A percentile compares a stretch with the other conserved stretches of the same genome.
Conservation (phyloP, 2,113 vertebrate species). For the Syngnathus typhle region DNA sequence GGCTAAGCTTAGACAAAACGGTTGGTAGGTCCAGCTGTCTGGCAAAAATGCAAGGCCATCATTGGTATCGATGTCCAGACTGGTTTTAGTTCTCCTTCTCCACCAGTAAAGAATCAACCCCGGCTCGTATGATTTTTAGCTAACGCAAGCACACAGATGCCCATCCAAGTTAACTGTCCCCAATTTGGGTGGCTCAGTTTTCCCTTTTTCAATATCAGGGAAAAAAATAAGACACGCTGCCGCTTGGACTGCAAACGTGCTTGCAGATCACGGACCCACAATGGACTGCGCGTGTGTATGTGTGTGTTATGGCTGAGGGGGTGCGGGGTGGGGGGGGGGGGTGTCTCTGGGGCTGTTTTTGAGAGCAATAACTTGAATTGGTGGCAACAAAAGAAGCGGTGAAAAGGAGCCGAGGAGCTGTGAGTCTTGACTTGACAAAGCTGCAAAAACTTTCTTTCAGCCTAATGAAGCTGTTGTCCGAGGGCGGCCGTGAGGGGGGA, state of each 20-base stretch:
- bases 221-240: too few species aligned
- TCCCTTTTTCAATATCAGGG: too few species aligned
- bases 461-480: conserved; percentile 78
- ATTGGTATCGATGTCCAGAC: too few species aligned
- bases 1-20: too few species aligned
- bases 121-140: too few species aligned
- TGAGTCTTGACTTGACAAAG: conserved; percentile 72
- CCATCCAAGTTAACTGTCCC: too few species aligned
- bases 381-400: conserved; percentile 68
- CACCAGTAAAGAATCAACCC: too few species aligned
- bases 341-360: conserved; percentile 67
- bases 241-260: not conserved
- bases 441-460: conserved; percentile 71
- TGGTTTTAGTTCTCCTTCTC: too few species aligned
- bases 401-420: conserved; percentile 60
- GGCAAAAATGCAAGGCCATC: too few species aligned
- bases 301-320: conserved; percentile 6
- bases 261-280: conserved; percentile 28
- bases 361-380: conserved; percentile 71
- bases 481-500: conserved; percentile 18
- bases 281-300: conserved; percentile 12
- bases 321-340: conserved; percentile 29
- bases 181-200: too few species aligned
- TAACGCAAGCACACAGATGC: too few species aligned
- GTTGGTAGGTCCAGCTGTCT: too few species aligned